These are phyloP conservation scores for Garra rufa DNA, from an alignment of 2,113 vertebrate genomes.

Conservation along the genomic window DNA sequence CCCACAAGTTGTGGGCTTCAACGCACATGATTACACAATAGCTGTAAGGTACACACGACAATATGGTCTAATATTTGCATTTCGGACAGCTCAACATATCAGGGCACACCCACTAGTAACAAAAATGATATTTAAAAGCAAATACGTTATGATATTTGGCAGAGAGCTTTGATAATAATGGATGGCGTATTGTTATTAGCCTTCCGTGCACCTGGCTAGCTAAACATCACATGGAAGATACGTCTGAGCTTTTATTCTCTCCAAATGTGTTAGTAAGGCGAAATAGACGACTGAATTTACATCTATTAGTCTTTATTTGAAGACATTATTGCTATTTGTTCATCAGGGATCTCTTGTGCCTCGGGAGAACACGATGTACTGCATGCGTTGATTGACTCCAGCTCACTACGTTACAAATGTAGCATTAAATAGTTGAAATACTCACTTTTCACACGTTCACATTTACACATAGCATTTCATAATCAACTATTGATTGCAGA, in stretches of 20 bases:
- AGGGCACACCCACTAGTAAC: not conserved
- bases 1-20: not conserved
- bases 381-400: not conserved
- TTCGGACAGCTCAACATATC: not conserved
- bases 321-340: not conserved
- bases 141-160: not conserved
- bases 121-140: too few species aligned
- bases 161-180: not conserved
- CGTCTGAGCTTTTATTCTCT: not conserved
- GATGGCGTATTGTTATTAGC: constrained; percentile 24
- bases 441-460: too few species aligned
- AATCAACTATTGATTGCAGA: not conserved
- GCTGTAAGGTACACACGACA: not conserved
- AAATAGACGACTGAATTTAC: not conserved
- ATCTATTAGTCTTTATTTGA: not conserved
- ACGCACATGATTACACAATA: constrained; percentile 13
- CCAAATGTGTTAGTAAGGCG: not conserved
- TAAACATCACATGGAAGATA: constrained; percentile 1
- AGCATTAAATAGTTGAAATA: not conserved
- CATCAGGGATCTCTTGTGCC: not conserved
- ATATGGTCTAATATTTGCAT: not conserved
- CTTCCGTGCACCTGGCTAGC: constrained; percentile 28
- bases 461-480: not conserved
- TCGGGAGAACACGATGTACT: not conserved
- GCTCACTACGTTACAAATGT: not conserved